phyloP scores from a whole-genome alignment of 2,888 invertebrate genomes.

The Alcis repandata region DNA sequence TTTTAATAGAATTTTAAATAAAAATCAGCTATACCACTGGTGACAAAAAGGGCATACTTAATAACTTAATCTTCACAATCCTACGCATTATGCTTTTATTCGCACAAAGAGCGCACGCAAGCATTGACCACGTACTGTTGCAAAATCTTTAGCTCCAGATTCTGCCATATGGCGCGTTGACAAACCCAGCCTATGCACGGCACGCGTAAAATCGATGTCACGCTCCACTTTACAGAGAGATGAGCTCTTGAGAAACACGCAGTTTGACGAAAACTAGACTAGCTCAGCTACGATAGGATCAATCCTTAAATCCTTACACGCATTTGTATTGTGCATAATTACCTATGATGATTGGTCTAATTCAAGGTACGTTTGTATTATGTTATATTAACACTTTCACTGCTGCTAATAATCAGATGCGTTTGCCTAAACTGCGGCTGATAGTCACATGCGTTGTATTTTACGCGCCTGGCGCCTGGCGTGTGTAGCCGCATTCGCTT shows the following conservation, averaged over 20 bases:
- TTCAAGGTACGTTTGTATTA: no score
- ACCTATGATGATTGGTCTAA: no score
- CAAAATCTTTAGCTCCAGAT: slow-evolving; percentile 22
- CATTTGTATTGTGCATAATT: no score
- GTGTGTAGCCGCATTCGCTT: no score
- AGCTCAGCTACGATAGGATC: no score
- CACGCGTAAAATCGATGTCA: slow-evolving; percentile 24
- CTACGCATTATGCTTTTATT: slow-evolving; percentile 11
- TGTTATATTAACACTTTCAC: no score
- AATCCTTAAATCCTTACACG: no score
- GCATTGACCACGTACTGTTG: slow-evolving; percentile 19
- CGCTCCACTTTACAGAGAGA: slow-evolving; percentile 22
- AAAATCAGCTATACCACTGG: not conserved
- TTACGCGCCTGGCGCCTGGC: no score
- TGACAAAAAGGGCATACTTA: not conserved
- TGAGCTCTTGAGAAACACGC: slow-evolving; percentile 18
- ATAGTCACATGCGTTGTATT: no score
- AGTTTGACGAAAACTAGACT: not conserved
- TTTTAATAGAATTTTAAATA: not conserved
- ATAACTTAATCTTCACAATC: not conserved
- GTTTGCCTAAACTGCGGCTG: no score
- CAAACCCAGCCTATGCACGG: slow-evolving; percentile 18
- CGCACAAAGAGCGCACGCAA: slow-evolving; percentile 7
- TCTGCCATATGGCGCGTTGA: slow-evolving; percentile 24
- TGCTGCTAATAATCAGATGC: no score